Conservation (phyloP, 1,140 invertebrate species). For the Drosophila busckii region DNA sequence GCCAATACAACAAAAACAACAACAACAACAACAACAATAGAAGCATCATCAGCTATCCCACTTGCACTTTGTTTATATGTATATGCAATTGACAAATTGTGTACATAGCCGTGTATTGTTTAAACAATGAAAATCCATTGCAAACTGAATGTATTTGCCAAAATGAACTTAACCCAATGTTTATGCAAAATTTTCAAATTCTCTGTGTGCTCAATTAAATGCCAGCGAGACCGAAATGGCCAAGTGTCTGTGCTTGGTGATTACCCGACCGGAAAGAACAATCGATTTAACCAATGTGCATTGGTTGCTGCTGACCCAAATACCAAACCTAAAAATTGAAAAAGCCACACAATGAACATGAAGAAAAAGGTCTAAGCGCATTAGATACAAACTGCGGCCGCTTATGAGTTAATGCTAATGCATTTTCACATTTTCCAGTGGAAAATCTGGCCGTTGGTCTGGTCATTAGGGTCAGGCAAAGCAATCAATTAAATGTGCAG, state of each 20-base stretch:
- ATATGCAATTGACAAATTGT: slow-evolving; percentile 1
- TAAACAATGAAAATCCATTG: slow-evolving; percentile 35
- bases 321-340: slow-evolving; percentile 5
- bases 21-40: slow-evolving; percentile 25
- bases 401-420: slow-evolving; percentile 30
- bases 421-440: slow-evolving; percentile 47
- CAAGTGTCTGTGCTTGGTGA: too few relatives aligned
- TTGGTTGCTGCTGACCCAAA: slow-evolving; percentile 37
- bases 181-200: slow-evolving; percentile 16
- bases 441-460: slow-evolving; percentile 51
- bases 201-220: too few relatives aligned
- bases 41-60: slow-evolving; percentile 41
- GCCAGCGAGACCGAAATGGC: too few relatives aligned
- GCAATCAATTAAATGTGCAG: not conserved
- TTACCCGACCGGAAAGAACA: too few relatives aligned
- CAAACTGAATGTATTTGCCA: slow-evolving; percentile 8
- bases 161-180: too few relatives aligned
- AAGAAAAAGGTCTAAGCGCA: slow-evolving; percentile 47
- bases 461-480: slow-evolving; percentile 48
- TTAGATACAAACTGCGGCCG: slow-evolving; percentile 41
- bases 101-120: slow-evolving; percentile 1
- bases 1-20: slow-evolving; percentile 33
- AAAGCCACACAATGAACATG: too few relatives aligned
- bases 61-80: slow-evolving; percentile 7
- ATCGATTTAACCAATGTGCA: slow-evolving; percentile 42